Evolutionary conservation across 53 echinoderm and acorn worm species (phyloP), one percentile per base, ranked within the genome.

Genomic region (Patiria pectinifera): DNA sequence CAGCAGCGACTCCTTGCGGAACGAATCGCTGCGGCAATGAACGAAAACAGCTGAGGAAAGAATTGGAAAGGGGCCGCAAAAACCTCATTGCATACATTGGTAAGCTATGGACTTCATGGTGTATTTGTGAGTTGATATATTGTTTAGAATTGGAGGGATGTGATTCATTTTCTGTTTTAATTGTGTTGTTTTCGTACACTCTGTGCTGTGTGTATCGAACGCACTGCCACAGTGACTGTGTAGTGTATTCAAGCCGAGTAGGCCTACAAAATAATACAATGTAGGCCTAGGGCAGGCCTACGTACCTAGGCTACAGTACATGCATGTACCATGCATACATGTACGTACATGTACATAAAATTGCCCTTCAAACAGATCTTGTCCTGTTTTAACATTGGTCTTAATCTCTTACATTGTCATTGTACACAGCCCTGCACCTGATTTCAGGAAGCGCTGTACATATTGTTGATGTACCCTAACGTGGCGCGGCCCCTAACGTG

Each of bases 31-130:
- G 99, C 91, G 92, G 93, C 84, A 97, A 99, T 92, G 99, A 99
- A 95, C 91, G 99, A 95, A 97, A 96, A 95, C 97, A 99, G 94
- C 95, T 99, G 94, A 94, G 99, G 93, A 99, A 99, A 93, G 99
- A 99, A 93, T 94, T 99, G n/a, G 99, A 97, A 92, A 97, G 95
- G 86, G 97, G 97, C 82, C 95, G 99, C 77, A 99, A 99, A 99
- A 97, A 97, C 77, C 91, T 97, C 79, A 96, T 96, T 85, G 94
- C 96, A 14, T 99, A 95, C 72, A 97, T 97, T 75, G 99, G 99
- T 99, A 94, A 96, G 99, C 94, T 83, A 83, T 75, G 22, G 21
- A 93, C 22, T 62, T 90, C 47, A 14, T 80, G n/a, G 66, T 61
- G 80, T 77, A 69, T 63, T 16, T 61, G 10, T 21, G 79, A 80